Conservation (phyloP, 2,888 invertebrate genomes). For the Cordylochernes scorpioides region DNA sequence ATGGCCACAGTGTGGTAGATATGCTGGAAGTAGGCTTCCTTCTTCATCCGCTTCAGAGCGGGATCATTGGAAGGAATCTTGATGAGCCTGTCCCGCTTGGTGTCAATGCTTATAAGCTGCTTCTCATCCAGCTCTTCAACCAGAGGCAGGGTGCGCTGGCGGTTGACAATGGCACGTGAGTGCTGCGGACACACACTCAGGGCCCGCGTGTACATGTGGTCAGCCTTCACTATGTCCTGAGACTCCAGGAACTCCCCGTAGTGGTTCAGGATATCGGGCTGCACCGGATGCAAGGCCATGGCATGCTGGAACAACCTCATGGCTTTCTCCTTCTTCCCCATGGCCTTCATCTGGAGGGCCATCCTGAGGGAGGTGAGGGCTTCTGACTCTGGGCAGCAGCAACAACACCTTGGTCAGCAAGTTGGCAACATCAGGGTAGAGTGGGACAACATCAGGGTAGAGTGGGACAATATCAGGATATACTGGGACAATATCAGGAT, state of each 20-base stretch:
- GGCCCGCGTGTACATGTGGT: constrained; percentile 58
- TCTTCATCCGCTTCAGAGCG: constrained; percentile 57
- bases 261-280: constrained; percentile 68
- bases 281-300: constrained; percentile 58
- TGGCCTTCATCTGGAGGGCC: constrained; percentile 52
- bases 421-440: too few species aligned
- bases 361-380: constrained; percentile 57
- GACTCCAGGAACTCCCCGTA: constrained; percentile 80
- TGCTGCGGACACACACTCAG: constrained; percentile 57
- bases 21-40: constrained; percentile 39
- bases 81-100: constrained; percentile 50
- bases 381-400: constrained; percentile 32
- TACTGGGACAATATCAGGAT: too few species aligned
- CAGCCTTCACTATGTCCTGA: constrained; percentile 59
- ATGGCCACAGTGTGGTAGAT: constrained; percentile 91
- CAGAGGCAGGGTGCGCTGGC: constrained; percentile 55
- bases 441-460: too few species aligned
- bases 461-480: too few species aligned
- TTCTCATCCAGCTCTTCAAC: constrained; percentile 59
- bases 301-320: constrained; percentile 66
- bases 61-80: constrained; percentile 51
- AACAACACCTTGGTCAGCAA: too few species aligned
- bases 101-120: constrained; percentile 48
- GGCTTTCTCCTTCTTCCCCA: constrained; percentile 60
- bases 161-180: constrained; percentile 44